Percentiles rank a stretch among this genome's conserved stretches.
phyloP scores from a whole-genome alignment of 2,888 invertebrate species.

The Acrobasis suavella region DNA sequence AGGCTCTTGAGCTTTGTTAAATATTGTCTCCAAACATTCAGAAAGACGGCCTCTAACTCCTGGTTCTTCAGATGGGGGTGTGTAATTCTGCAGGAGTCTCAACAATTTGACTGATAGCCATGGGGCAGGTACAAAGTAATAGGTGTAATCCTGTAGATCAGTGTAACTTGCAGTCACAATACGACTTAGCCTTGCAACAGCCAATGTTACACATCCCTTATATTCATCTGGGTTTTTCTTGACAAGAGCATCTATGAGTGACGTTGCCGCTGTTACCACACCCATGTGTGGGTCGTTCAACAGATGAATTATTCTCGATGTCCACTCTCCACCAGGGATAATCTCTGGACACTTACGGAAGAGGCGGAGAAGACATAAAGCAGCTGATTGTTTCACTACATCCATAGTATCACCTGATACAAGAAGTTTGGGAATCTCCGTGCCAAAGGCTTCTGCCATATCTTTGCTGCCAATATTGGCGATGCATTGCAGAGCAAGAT shows the following conservation, averaged over 20 bases:
- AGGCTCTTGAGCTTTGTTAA: slow-evolving; percentile 99
- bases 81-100: slow-evolving; percentile 98
- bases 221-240: slow-evolving; percentile 99
- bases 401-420: slow-evolving; percentile 99
- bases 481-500: slow-evolving; percentile 99
- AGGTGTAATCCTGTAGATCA: slow-evolving; percentile 99
- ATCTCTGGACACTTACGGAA: slow-evolving; percentile 98
- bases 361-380: slow-evolving; percentile 95
- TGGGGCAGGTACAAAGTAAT: slow-evolving; percentile 99
- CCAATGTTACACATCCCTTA: slow-evolving; percentile 98
- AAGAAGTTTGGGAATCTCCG: slow-evolving; percentile 98
- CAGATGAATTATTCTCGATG: slow-evolving; percentile 98
- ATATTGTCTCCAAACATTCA: slow-evolving; percentile 98
- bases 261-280: slow-evolving; percentile 99
- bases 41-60: slow-evolving; percentile 97
- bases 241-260: slow-evolving; percentile 98
- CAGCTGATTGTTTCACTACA: slow-evolving; percentile 99
- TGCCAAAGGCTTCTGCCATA: slow-evolving; percentile 99
- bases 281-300: slow-evolving; percentile 99
- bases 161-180: slow-evolving; percentile 99
- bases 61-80: slow-evolving; percentile 97
- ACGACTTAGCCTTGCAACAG: slow-evolving; percentile 97
- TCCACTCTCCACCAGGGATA: slow-evolving; percentile 99
- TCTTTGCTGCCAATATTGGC: slow-evolving; percentile 99
- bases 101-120: slow-evolving; percentile 99